Evolutionary conservation across 1,140 invertebrate genomes (phyloP), one percentile per base, ranked within the genome.

Genomic region (Zeugodacus cucurbitae): DNA sequence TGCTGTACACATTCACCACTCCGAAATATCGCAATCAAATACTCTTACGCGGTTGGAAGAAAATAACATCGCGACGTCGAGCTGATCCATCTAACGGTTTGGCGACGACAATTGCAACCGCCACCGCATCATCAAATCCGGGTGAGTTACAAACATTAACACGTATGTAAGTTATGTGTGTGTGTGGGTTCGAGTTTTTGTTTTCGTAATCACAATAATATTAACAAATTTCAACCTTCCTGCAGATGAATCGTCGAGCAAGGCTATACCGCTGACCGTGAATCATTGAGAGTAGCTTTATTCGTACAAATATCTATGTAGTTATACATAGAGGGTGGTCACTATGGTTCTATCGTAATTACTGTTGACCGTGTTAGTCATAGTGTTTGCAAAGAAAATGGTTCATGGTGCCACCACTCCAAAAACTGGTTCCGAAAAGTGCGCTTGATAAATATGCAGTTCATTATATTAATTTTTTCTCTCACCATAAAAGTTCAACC

Each of bases 1-100:
- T 97, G 2, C 93, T 97, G 0, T 97, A 97, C 90, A 97, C 97
- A 8, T 96, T 97, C 86, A 97, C 96, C 0, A 96, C 96, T 6
- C 95, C 96, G 0, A 96, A 96, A 91, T 96, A 95, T 91, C 94
- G 94, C 4, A 94, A 95, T 90, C 94, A 94, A 90, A 90, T 95
- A 7, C 89, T 93, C 17, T 41, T 91, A 59, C 90, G 92, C 0
- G 92, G 92, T 82, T 93, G 92, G 92, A 92, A 93, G 67, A 93
- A 93, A 89, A 92, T 93, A 0, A 93, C 92, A 7, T 90, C 93
- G 17, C 89, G 91, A 0, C 90, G 91, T 26, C 89, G 91, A 6
- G 89, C 90, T 6, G 91, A 93, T 26, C 89, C 90, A 32, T 92
- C 91, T 34, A 89, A 88, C 85, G 88, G 88, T 44, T 44, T 89